These are phyloP conservation scores for Octopus sinensis DNA, from an alignment of 1,140 invertebrate species.

Conservation along the genomic window DNA sequence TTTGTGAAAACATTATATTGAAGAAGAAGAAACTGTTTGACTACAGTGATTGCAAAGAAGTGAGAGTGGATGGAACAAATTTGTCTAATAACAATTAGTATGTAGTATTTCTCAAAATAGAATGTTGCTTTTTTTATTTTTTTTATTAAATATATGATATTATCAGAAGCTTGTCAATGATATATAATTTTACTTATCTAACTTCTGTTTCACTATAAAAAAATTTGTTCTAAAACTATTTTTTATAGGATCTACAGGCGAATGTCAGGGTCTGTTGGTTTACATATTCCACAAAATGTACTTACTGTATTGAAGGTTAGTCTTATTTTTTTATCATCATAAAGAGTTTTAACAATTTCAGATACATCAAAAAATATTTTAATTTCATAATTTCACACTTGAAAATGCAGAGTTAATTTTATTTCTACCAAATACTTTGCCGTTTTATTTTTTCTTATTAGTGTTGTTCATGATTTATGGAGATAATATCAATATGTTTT, in stretches of 20 bases:
- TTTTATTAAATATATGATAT: background rate
- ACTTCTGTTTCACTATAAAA: background rate
- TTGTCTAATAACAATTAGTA: background rate
- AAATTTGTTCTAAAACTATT: background rate
- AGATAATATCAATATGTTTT: too few relatives aligned
- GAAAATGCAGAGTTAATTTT: too few relatives aligned
- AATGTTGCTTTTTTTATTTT: background rate
- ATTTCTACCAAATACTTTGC: too few relatives aligned
- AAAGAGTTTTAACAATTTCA: too few relatives aligned
- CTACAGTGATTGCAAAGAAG: too few relatives aligned
- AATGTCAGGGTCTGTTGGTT: slow-evolving; percentile 76
- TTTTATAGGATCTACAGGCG: slow-evolving; percentile 75
- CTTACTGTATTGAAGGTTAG: slow-evolving; percentile 82
- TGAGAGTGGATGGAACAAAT: background rate
- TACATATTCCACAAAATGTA: slow-evolving; percentile 86
- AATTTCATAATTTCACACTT: too few relatives aligned
- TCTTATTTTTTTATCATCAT: background rate
- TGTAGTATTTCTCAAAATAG: background rate
- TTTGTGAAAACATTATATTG: too few relatives aligned
- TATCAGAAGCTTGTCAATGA: background rate
- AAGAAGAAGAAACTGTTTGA: too few relatives aligned
- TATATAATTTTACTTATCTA: background rate
- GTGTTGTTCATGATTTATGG: too few relatives aligned
- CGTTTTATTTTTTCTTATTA: too few relatives aligned
- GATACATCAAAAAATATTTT: too few relatives aligned